phyloP scores from a whole-genome alignment of 2,113 vertebrate genomes.

The Paramisgurnus dabryanus region DNA sequence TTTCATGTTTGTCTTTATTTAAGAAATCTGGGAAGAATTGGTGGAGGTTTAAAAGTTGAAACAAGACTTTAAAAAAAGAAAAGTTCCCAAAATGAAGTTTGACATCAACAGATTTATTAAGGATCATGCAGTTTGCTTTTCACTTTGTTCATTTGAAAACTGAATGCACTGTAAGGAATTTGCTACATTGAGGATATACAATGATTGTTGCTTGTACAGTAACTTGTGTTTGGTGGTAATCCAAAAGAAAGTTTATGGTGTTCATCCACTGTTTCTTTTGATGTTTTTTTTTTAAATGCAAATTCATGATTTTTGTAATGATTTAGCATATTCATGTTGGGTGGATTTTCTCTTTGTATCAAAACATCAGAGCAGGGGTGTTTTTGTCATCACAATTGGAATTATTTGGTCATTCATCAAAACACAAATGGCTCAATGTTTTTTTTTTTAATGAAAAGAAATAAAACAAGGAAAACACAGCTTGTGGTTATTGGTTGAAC shows the following conservation, averaged over 20 bases:
- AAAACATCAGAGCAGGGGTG: background rate
- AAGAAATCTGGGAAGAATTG: slow-evolving; percentile 48
- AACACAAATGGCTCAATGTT: background rate
- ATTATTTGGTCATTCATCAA: background rate
- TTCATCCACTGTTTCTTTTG: background rate
- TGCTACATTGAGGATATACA: slow-evolving; percentile 19
- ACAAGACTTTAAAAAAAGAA: background rate
- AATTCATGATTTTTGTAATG: slow-evolving; percentile 49
- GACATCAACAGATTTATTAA: slow-evolving; percentile 21
- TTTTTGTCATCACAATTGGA: slow-evolving; percentile 5
- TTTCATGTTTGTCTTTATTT: slow-evolving; percentile 59
- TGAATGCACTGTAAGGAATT: slow-evolving; percentile 47
- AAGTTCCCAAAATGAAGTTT: slow-evolving; percentile 45
- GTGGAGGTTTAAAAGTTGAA: slow-evolving; percentile 16
- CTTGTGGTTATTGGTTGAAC: background rate
- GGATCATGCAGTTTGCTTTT: slow-evolving; percentile 55
- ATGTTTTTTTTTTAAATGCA: background rate
- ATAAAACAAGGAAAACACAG: background rate
- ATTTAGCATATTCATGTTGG: slow-evolving; percentile 24
- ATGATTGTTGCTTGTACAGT: slow-evolving; percentile 27
- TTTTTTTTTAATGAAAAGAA: background rate
- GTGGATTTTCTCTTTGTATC: background rate
- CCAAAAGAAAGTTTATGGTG: slow-evolving; percentile 10
- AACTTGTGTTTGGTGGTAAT: slow-evolving; percentile 27
- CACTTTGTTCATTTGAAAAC: slow-evolving; percentile 42